These are phyloP conservation scores for Arge pagana DNA, from an alignment of 2,888 invertebrate genomes.

Conservation along the genomic window DNA sequence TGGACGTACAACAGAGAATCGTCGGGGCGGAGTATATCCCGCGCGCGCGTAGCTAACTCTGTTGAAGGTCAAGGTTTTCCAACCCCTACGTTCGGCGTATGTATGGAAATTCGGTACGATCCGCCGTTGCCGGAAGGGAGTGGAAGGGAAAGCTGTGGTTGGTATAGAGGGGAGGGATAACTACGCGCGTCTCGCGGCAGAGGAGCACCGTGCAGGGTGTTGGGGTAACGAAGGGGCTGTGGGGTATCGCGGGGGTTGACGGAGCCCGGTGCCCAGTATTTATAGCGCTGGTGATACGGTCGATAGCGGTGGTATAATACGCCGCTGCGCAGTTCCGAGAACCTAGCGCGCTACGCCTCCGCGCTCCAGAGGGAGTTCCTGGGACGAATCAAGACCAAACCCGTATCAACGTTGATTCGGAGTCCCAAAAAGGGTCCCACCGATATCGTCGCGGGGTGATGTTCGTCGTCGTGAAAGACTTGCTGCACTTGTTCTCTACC, in stretches of 20 bases:
- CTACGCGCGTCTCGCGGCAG: too few species aligned
- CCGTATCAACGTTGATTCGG: too few species aligned
- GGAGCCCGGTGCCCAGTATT: constrained; percentile 54
- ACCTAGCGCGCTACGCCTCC: constrained; percentile 26
- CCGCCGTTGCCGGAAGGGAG: constrained; percentile 5
- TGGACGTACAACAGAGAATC: constrained; percentile 11
- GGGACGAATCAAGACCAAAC: too few species aligned
- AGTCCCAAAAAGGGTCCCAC: too few species aligned
- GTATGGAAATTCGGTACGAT: background rate
- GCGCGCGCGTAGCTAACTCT: constrained; percentile 38
- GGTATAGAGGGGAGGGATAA: constrained; percentile 13
- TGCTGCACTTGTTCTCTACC: too few species aligned
- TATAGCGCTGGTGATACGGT: constrained; percentile 52
- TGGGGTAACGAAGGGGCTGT: constrained; percentile 36
- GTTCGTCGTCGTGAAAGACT: too few species aligned
- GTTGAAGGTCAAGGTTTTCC: constrained; percentile 56
- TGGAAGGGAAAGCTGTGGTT: constrained; percentile 6
- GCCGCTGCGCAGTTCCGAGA: constrained; percentile 53
- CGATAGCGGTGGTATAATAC: constrained; percentile 55
- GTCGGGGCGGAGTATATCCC: constrained; percentile 27
- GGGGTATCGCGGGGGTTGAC: too few species aligned
- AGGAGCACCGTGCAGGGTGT: constrained; percentile 22
- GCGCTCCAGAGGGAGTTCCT: too few species aligned
- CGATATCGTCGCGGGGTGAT: too few species aligned
- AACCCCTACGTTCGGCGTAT: constrained; percentile 2